Conservation (phyloP, 2,888 invertebrate species). For the Calliphora vomitoria region DNA sequence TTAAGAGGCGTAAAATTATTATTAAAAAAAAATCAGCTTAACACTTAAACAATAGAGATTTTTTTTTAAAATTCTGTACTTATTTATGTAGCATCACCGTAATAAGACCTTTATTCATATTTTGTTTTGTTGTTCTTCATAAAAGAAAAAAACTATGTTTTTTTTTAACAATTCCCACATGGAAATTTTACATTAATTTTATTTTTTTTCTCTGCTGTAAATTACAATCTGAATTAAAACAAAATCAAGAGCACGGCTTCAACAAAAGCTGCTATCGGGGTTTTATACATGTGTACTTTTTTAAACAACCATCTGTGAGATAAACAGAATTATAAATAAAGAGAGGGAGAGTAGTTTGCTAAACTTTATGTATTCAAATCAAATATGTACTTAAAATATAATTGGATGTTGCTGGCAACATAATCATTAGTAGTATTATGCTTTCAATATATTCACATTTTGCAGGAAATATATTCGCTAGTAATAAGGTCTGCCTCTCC, state of each 20-base stretch:
- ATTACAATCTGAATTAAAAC: slow-evolving; percentile 6
- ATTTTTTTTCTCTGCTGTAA: slow-evolving; percentile 10
- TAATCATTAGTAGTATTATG: too few relatives aligned
- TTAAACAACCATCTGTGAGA: not conserved
- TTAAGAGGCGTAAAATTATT: slow-evolving; percentile 39
- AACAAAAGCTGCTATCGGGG: not conserved
- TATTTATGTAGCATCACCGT: not conserved
- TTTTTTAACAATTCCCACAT: not conserved
- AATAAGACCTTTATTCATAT: slow-evolving; percentile 1
- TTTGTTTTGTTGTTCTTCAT: not conserved
- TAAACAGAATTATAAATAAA: not conserved
- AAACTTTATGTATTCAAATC: too few relatives aligned
- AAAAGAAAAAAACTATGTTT: not conserved
- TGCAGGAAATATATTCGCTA: too few relatives aligned
- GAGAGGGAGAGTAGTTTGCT: not conserved
- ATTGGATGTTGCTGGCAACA: too few relatives aligned
- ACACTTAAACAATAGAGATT: slow-evolving; percentile 9
- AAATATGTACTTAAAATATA: too few relatives aligned
- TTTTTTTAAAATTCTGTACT: not conserved
- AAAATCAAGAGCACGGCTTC: slow-evolving; percentile 43
- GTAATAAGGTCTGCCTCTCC: too few relatives aligned
- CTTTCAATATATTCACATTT: too few relatives aligned
- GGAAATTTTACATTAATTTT: slow-evolving; percentile 7
- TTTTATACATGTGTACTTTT: not conserved
- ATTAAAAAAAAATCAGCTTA: not conserved